phyloP scores from a whole-genome alignment of 2,113 vertebrate species.

The Mesoclemmys tuberculata region DNA sequence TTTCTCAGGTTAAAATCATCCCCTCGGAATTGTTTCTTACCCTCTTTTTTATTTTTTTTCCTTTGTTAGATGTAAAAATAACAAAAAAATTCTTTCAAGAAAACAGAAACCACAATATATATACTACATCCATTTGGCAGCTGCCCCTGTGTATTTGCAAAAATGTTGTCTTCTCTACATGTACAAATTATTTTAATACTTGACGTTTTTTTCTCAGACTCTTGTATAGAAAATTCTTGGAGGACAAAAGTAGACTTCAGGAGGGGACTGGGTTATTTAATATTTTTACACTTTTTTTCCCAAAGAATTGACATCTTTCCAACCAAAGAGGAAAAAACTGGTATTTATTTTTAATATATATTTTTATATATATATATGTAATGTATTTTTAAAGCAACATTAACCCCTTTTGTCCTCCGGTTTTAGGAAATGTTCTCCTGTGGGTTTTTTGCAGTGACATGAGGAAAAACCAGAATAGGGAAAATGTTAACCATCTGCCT shows the following conservation, averaged over 20 bases:
- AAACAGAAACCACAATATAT: constrained; percentile 89
- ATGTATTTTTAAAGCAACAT: constrained; percentile 87
- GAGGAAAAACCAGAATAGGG: constrained; percentile 84
- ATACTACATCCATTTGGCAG: constrained; percentile 88
- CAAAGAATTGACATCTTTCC: constrained; percentile 83
- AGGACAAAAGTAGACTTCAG: constrained; percentile 85
- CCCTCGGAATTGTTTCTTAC: constrained; percentile 80
- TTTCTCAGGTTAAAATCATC: constrained; percentile 82
- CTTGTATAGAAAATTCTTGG: constrained; percentile 86
- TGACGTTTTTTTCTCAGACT: constrained; percentile 82
- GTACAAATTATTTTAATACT: constrained; percentile 89
- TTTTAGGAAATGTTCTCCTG: constrained; percentile 83
- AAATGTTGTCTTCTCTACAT: constrained; percentile 84
- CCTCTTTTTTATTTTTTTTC: constrained; percentile 80
- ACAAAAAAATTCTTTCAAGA: constrained; percentile 84
- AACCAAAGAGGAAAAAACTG: constrained; percentile 81
- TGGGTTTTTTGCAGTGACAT: constrained; percentile 80
- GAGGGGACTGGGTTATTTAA: constrained; percentile 66
- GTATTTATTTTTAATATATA: constrained; percentile 86
- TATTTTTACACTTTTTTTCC: constrained; percentile 74
- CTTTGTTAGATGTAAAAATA: constrained; percentile 88
- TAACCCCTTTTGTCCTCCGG: constrained; percentile 84
- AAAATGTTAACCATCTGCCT: constrained; percentile 85
- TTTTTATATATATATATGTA: constrained; percentile 81
- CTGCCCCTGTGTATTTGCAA: constrained; percentile 87